Base-by-base conservation (phyloP, 37 sponge, comb jelly and placozoan genomes). In the Chondrosia reniformis region DNA sequence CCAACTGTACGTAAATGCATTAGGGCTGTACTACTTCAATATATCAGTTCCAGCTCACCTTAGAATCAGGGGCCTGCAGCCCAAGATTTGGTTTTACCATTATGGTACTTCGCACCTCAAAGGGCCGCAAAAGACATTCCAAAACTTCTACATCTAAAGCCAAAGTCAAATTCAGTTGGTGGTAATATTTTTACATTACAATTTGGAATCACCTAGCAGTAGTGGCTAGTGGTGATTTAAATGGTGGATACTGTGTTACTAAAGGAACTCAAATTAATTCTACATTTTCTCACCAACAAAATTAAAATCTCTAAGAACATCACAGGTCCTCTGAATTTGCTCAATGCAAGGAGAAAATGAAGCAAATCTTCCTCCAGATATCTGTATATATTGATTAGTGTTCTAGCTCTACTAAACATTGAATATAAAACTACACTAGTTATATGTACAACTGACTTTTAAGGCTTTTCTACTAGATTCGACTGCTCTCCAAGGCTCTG, bases 271-370 rank as follows among this genome's bases (percentile, higher is more conserved):
- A n/a, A n/a, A n/a, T n/a, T n/a, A n/a, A n/a, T n/a, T n/a, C n/a
- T n/a, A n/a, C n/a, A n/a, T 63, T 1, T 80, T 37, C 81, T 63
- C 49, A 84, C 90, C 97, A 17, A 64, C 63, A 80, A 97, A 94
- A n/a, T 88, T 88, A 67, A 46, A 40, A 63, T 81, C 79, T 24
- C 38, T 33, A 13, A 98, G 84, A 33, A 76, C 62, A 32, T 69
- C 59, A 74, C 89, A 88, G 9, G 93, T 95, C 64, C 80, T 87
- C 78, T 98, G 99, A 22, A 93, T 92, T 65, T 98, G 99, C 84
- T 98, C 99, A 31, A 98, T 88, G 54, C 99, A 98, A 0, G 99
- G 99, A 21, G 95, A 94, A 79, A 98, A 98, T 25, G 93, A 96
- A 65, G 89, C 85, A 0, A 97, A 28, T 41, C 92, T 83, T 2